Conservation (phyloP, 2,888 invertebrate species). For the Seira ritae region DNA sequence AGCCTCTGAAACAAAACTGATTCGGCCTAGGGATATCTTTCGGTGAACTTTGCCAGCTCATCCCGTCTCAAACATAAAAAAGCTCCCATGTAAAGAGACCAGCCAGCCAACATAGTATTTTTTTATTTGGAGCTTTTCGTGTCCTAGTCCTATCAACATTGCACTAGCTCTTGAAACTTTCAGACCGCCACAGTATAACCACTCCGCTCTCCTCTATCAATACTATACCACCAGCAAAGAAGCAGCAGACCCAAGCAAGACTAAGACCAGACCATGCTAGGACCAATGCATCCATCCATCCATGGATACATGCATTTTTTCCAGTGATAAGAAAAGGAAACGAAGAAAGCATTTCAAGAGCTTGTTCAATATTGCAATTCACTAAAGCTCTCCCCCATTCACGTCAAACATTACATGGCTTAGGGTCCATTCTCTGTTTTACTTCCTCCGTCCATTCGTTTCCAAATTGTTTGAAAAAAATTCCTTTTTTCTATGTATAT, state of each 20-base stretch:
- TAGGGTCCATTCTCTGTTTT: neutral
- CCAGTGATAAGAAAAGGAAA: neutral
- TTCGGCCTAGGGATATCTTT: slow-evolving; percentile 32
- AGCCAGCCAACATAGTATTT: neutral
- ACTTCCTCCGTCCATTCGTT: slow-evolving; percentile 3
- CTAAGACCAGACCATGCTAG: no score
- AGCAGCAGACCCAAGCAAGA: no score
- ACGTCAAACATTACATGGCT: neutral
- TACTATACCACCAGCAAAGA: no score
- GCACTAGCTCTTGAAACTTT: no score
- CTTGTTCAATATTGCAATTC: slow-evolving; percentile 1
- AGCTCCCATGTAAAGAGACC: neutral
- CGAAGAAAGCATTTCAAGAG: slow-evolving; percentile 2
- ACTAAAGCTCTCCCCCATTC: neutral
- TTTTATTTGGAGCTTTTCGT: no score
- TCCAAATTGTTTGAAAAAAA: neutral
- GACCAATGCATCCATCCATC: neutral
- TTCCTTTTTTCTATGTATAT: neutral
- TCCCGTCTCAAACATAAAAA: neutral
- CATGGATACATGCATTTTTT: neutral
- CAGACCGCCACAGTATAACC: no score
- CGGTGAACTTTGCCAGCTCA: slow-evolving; percentile 4
- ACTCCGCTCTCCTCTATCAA: no score
- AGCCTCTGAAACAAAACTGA: slow-evolving; percentile 39
- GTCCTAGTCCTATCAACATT: no score